Base-by-base conservation (phyloP, 64 coral and sea anemone species). In the Actinia equina region DNA sequence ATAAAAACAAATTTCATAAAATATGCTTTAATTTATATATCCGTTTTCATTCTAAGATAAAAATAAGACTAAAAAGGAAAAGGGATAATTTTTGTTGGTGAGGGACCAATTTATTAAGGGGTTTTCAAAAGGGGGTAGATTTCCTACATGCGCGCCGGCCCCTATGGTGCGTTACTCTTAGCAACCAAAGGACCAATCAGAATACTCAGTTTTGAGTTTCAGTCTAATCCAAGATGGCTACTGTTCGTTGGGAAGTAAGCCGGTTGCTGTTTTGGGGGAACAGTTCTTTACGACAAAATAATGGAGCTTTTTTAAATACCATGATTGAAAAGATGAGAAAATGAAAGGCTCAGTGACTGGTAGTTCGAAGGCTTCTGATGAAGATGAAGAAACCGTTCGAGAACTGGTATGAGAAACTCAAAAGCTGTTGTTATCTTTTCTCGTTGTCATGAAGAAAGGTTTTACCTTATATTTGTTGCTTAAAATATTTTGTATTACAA, bases 301-400 rank as follows among this genome's bases (percentile, higher is more conserved):
- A 90, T 20, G 59, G 85, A 89, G 56, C 12, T n/a, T 12, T 49
- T 84, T 59, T 15, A 25, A 23, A 42, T 15, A 44, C 77, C 27
- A 85, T 69, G 51, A 56, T 85, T 65, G 7, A 80, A 80, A 45
- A 25, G 59, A 42, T 86, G 83, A 86, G 17, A 54, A 92, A 44
- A 95, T 95, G 89, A 92, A 69, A 55, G 60, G 76, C 23, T 54
- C 87, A 41, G 53, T 79, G 54, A 62, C 82, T 20, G 90, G 43
- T 79, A 88, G 76, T 76, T 79, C 89, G 53, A 84, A 77, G 16
- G 44, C 63, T 71, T 84, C 82, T 52, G 88, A 92, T 59, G 94
- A 93, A 74, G 85, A 93, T 16, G 91, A 96, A 71, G 88, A 87
- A 89, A 80, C 88, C 52, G 81, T 96, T 27, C 88, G 86, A 80